Percentiles rank a stretch among this genome's conserved stretches.
phyloP scores from a whole-genome alignment of 2,797 vertebrate species.

The Scolopax bukidnonensis region DNA sequence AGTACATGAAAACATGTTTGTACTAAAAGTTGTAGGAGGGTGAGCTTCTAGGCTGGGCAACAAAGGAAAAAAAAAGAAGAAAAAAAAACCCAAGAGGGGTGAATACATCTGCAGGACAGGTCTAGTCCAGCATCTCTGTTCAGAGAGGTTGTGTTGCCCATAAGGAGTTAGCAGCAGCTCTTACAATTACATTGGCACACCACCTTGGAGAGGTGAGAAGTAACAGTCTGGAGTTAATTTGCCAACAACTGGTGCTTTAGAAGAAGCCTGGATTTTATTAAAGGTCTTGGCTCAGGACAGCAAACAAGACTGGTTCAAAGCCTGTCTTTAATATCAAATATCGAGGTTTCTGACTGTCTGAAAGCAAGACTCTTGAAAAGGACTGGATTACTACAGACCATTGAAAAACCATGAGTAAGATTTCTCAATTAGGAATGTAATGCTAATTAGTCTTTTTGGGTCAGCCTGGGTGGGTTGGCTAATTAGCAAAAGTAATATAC shows the following conservation, averaged over 20 bases:
- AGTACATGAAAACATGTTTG: background rate
- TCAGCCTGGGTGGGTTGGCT: conserved; percentile 66
- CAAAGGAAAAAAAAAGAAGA: background rate
- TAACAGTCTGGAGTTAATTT: conserved; percentile 11
- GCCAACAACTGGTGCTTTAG: conserved; percentile 10
- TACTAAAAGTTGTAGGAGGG: background rate
- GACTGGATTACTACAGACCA: conserved; percentile 26
- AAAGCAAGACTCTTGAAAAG: background rate
- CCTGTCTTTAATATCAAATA: conserved; percentile 22
- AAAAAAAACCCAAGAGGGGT: background rate
- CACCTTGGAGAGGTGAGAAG: conserved; percentile 18
- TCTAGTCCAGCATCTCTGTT: conserved; percentile 15
- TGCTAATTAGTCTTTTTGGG: conserved; percentile 56
- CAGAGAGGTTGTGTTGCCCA: background rate
- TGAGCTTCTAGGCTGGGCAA: background rate
- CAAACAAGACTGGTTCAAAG: conserved; percentile 56
- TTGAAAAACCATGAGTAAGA: conserved; percentile 59
- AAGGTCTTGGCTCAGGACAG: conserved; percentile 50
- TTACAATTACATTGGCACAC: background rate
- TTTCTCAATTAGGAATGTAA: conserved; percentile 45
- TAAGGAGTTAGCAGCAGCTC: conserved; percentile 30
- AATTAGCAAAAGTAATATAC: conserved; percentile 55
- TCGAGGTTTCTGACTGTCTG: conserved; percentile 44
- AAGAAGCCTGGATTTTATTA: conserved; percentile 44
- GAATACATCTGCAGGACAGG: conserved; percentile 33